Percentiles rank a stretch among this genome's conserved stretches.
Evolutionary conservation across 2,797 vertebrate species (phyloP).

Genomic region (Sphaeramia orbicularis): DNA sequence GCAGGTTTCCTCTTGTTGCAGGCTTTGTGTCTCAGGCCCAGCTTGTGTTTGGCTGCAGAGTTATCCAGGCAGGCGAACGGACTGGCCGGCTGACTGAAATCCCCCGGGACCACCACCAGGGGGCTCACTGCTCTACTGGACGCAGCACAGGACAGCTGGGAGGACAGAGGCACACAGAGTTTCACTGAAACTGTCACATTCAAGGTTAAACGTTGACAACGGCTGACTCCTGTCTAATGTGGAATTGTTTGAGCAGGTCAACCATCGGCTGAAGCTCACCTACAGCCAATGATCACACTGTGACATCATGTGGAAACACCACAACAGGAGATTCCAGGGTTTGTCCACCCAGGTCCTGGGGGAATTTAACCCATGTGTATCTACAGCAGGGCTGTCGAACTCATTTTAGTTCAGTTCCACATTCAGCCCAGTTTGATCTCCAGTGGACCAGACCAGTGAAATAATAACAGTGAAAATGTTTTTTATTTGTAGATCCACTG

Average conservation of each 20-base stretch:
- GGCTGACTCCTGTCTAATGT: too few relatives aligned
- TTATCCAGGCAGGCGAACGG: constrained; percentile 87
- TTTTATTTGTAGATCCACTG: too few relatives aligned
- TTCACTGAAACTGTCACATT: constrained; percentile 10
- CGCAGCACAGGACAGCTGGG: constrained; percentile 78
- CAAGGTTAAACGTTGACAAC: too few relatives aligned
- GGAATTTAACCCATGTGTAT: constrained; percentile 19
- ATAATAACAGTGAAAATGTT: too few relatives aligned
- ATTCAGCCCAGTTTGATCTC: too few relatives aligned
- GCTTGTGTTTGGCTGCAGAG: constrained; percentile 90
- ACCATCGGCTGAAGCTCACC: not conserved
- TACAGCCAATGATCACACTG: not conserved
- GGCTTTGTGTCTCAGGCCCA: constrained; percentile 87
- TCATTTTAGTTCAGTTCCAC: too few relatives aligned
- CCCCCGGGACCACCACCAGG: constrained; percentile 74
- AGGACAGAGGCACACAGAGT: constrained; percentile 2
- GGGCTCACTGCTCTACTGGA: constrained; percentile 81
- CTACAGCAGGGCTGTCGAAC: too few relatives aligned
- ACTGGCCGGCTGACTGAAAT: constrained; percentile 87
- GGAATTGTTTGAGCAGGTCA: too few relatives aligned
- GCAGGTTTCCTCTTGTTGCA: constrained; percentile 75
- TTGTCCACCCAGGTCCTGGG: constrained; percentile 12
- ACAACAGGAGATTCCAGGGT: not conserved
- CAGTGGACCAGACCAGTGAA: too few relatives aligned
- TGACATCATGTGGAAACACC: constrained; percentile 3